Evolutionary conservation across 2,797 vertebrate species (phyloP).

Genomic region (Phrynocephalus forsythii): DNA sequence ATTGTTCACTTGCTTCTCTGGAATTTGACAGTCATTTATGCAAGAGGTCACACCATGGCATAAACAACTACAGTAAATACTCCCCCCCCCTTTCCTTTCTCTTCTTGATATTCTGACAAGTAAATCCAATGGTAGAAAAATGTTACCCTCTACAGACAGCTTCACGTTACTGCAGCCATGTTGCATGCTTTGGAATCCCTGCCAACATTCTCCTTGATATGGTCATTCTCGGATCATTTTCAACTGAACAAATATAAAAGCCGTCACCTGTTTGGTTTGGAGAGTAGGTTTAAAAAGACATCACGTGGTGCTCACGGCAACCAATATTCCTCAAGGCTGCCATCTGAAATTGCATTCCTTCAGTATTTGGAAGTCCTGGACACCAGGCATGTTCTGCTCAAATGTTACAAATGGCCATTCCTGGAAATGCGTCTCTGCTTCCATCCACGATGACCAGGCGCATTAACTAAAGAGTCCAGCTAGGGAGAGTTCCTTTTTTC

Average conservation of each 20-base stretch:
- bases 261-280: background rate
- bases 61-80: background rate
- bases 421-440: background rate
- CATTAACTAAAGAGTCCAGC: background rate
- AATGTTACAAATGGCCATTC: background rate
- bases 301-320: background rate
- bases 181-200: background rate
- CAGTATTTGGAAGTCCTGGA: background rate
- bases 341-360: background rate
- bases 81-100: background rate
- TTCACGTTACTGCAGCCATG: slow-evolving; percentile 58
- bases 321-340: background rate
- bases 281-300: background rate
- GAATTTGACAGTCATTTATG: background rate
- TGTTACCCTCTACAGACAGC: slow-evolving; percentile 69
- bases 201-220: no score
- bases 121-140: slow-evolving; percentile 54
- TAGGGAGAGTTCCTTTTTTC: background rate
- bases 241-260: background rate
- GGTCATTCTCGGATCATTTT: no score
- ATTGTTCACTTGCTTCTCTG: background rate
- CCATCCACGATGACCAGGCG: background rate
- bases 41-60: background rate
- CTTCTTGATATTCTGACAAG: background rate
- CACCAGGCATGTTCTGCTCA: background rate